Percentiles rank a stretch among this genome's conserved stretches.
phyloP scores from a whole-genome alignment of 2,113 vertebrate species.

The Lepisosteus oculatus region DNA sequence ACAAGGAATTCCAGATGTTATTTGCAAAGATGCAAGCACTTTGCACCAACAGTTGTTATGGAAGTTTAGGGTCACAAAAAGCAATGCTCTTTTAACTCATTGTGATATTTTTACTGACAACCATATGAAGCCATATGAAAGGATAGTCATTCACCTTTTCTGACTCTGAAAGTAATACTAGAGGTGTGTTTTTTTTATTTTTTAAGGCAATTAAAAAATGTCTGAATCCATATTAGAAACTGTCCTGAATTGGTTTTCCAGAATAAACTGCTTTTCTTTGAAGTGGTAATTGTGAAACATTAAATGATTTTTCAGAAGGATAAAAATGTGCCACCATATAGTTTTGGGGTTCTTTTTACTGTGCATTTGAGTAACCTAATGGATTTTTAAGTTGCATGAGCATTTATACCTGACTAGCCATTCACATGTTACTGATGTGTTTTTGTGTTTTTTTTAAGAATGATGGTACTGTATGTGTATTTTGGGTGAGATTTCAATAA shows the following conservation, averaged over 20 bases:
- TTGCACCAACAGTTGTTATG: too few species aligned
- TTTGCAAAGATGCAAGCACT: too few species aligned
- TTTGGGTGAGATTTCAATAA: neutral
- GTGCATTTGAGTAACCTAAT: neutral
- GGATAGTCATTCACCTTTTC: neutral
- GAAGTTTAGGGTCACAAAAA: too few species aligned
- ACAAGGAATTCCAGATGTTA: too few species aligned
- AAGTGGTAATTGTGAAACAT: too few species aligned
- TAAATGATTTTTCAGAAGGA: too few species aligned
- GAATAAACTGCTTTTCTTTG: neutral
- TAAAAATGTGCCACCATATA: too few species aligned
- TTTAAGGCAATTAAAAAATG: too few species aligned
- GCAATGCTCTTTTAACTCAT: neutral
- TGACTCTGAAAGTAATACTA: too few species aligned
- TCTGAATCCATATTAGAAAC: neutral
- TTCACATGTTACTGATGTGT: neutral
- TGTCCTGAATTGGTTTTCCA: neutral
- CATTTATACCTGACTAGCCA: neutral
- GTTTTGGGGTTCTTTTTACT: neutral
- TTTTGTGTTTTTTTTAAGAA: neutral
- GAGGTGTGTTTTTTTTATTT: too few species aligned
- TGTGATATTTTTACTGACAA: neutral
- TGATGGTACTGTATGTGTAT: neutral
- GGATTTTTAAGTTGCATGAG: neutral
- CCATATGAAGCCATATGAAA: conserved; percentile 12